These are phyloP conservation scores for Aproaerema taeniolella DNA, from an alignment of 2,888 invertebrate species.

Conservation along the genomic window DNA sequence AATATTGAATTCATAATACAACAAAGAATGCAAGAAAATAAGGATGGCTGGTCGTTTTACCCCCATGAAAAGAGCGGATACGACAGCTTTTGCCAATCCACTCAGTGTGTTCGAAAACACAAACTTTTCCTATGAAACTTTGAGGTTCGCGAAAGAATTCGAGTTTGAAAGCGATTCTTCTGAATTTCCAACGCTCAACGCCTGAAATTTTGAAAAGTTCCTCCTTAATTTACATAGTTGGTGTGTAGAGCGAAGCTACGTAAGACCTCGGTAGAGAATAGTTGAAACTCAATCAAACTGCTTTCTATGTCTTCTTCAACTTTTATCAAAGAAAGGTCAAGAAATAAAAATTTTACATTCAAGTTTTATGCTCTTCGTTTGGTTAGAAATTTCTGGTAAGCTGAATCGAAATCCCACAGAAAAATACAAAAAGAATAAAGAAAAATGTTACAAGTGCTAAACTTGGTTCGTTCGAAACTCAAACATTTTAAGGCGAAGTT, in stretches of 20 bases:
- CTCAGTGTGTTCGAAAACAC: conserved; percentile 26
- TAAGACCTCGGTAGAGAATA: too few species aligned
- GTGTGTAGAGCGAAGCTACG: conserved; percentile 5
- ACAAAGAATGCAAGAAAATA: neutral
- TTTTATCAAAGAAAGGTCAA: too few species aligned
- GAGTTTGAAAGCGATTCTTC: conserved; percentile 38
- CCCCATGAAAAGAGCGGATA: conserved; percentile 2
- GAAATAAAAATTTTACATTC: too few species aligned
- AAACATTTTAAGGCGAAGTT: conserved; percentile 7
- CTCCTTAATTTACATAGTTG: conserved; percentile 14
- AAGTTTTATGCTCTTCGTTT: too few species aligned
- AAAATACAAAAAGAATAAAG: too few species aligned
- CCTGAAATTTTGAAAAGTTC: conserved; percentile 32
- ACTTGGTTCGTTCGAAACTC: conserved; percentile 1
- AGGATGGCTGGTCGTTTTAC: conserved; percentile 1
- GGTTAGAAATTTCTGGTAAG: too few species aligned
- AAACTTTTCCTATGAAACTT: conserved; percentile 57
- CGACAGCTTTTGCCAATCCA: conserved; percentile 5
- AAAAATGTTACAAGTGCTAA: too few species aligned
- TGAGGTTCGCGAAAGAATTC: conserved; percentile 44
- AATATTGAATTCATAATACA: neutral
- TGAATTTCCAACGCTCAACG: conserved; percentile 30
- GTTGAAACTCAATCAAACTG: too few species aligned
- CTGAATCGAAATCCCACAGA: too few species aligned
- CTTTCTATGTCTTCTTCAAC: too few species aligned